Percentiles rank a stretch among this genome's conserved stretches.
These are phyloP conservation scores for Scelioninae gen. 1 DNA, from an alignment of 2,888 invertebrate genomes.

Conservation along the genomic window DNA sequence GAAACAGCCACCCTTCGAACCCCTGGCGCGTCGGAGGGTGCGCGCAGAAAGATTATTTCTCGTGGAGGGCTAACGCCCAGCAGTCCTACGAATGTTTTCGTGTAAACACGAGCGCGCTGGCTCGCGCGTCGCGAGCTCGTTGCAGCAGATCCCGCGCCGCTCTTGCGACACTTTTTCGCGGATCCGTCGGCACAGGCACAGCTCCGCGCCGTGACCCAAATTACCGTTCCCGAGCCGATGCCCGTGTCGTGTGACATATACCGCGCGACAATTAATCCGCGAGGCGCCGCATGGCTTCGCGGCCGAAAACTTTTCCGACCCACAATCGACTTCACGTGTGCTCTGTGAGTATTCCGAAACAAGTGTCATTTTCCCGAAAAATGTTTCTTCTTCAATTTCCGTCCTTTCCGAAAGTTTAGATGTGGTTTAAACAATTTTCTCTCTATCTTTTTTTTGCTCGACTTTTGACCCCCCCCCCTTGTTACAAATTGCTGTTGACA, in stretches of 20 bases:
- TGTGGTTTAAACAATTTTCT: no score
- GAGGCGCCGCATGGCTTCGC: slow-evolving; percentile 10
- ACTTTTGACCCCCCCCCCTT: neutral
- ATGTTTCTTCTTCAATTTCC: neutral
- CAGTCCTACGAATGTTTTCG: slow-evolving; percentile 69
- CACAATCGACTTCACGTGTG: slow-evolving; percentile 44
- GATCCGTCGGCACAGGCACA: slow-evolving; percentile 25
- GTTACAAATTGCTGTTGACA: slow-evolving; percentile 42
- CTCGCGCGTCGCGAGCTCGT: slow-evolving; percentile 50
- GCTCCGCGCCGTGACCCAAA: slow-evolving; percentile 54
- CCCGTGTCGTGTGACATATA: slow-evolving; percentile 21
- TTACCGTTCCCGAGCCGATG: slow-evolving; percentile 46
- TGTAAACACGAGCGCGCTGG: slow-evolving; percentile 62
- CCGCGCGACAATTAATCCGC: slow-evolving; percentile 30
- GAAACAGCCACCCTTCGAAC: slow-evolving; percentile 59
- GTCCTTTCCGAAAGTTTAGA: no score
- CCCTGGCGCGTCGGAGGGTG: slow-evolving; percentile 71
- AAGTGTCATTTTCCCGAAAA: neutral
- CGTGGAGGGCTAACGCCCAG: slow-evolving; percentile 70
- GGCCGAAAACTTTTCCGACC: slow-evolving; percentile 33
- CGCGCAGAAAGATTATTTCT: slow-evolving; percentile 70
- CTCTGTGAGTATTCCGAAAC: slow-evolving; percentile 50
- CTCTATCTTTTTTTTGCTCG: neutral
- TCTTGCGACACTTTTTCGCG: slow-evolving; percentile 49
- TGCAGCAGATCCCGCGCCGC: slow-evolving; percentile 51